Base-by-base conservation (phyloP, 2,797 vertebrate species). In the Enteromius thamalakanensis region DNA sequence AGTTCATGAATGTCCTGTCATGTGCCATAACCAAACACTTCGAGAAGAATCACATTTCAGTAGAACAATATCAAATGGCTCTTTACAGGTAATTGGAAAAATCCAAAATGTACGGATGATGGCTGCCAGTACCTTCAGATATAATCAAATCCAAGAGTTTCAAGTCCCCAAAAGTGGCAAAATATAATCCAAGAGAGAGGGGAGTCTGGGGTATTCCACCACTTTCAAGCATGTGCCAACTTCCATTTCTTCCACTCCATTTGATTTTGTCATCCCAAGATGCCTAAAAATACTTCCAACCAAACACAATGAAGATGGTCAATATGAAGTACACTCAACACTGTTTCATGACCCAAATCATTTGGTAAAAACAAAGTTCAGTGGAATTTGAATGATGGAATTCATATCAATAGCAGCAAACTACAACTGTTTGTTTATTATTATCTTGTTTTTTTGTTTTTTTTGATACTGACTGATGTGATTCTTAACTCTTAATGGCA, bases 31-130 rank as follows among this genome's bases (percentile, higher is more conserved):
- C 93, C 93, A 91, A 93, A 89, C 85, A 92, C 90, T 91, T 92
- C 85, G 91, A 94, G 91, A 93, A 91, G 91, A 93, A 94, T 94
- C 94, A 93, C 93, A 92, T 92, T 92, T 91, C 90, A 93, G 92
- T 91, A 93, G 93, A 92, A 95, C 92, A 93, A 92, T 91, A 94
- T 94, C 91, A 92, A 94, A 95, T 95, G 94, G 94, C 94, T 95
- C 94, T 94, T 94, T 94, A 95, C 93, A 95, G 91, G 93, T 86
- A 64, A 83, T 83, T 86, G 37, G 76, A 87, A 85, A 87, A 87
- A 88, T 91, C 87, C 85, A 83, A 87, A 84, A 84, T 72, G 40
- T 70, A 82, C 76, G 82, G 65, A 82, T 82, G 85, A 82, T 75
- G 77, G 80, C 80, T 87, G 86, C 81, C 82, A 86, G 87, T 85